Evolutionary conservation across 30 jellyfish, hydroid and myxozoan species (phyloP), one percentile per base, ranked within the genome.

Genomic region (Cassiopea xamachana): DNA sequence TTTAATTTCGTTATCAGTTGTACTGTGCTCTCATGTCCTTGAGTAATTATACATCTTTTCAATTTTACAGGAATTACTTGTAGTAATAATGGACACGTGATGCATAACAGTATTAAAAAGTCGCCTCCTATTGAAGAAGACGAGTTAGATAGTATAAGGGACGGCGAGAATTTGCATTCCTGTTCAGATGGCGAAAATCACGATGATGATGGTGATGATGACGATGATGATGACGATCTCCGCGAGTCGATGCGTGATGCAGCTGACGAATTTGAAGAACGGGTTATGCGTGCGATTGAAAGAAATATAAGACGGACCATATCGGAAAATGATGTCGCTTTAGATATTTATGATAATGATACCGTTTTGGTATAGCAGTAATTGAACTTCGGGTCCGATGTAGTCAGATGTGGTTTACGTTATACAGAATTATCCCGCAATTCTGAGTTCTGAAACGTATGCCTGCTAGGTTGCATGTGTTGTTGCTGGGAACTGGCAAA

Each of bases 271-370:
- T 88, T 88, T 72, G 95, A 88, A 46, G 90, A 88, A 51, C 87
- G 90, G 13, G 95, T 88, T 7, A 88, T 88, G 95, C 86, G 95
- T 1, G 95, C 95, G 50, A 88, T 88, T 50, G 95, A 88, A 50
- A 51, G 88, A 60, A 88, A 88, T 44, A 78, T 88, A 27, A 70
- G 90, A 44, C 90, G 85, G 88, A 79, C 90, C 67, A 64, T 88
- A 88, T 88, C 95, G 18, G 90, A 86, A 48, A 77, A 88, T 19
- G 87, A 88, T 79, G 90, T 88, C 49, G 90, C 87, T 1, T 39
- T 78, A 64, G 95, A 88, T 79, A 79, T 79, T 80, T 88, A 78
- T 73, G 95, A 88, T 60, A 82, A 88, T 60, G 90, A 88, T 15
- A 88, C 95, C 5, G 95, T 88, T 13, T 79, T 72, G 77, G 95